Conservation (phyloP, 2,113 vertebrate genomes). For the Paramisgurnus dabryanus region DNA sequence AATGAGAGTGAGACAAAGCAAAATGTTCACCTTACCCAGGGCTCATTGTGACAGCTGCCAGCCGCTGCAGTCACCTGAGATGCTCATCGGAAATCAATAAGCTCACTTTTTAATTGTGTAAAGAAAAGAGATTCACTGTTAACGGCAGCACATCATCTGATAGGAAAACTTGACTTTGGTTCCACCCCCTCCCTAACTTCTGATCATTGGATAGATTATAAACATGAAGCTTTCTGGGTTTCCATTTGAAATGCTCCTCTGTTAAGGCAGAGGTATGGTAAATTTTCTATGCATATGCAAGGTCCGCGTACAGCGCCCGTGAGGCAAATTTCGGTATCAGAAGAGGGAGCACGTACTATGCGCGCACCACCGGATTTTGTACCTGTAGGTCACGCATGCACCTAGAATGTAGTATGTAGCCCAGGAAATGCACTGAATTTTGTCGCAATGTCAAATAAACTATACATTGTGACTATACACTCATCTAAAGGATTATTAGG, state of each 20-base stretch:
- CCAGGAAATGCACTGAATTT: too few species aligned
- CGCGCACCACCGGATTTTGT: too few species aligned
- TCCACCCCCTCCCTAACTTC: slow-evolving; percentile 51
- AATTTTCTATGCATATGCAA: too few species aligned
- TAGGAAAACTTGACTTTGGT: slow-evolving; percentile 74
- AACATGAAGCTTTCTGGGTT: slow-evolving; percentile 61
- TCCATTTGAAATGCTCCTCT: slow-evolving; percentile 58
- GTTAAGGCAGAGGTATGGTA: neutral
- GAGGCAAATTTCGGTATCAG: too few species aligned
- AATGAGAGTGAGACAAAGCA: slow-evolving; percentile 55
- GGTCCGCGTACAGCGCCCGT: too few species aligned
- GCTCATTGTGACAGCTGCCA: slow-evolving; percentile 78
- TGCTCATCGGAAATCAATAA: slow-evolving; percentile 91
- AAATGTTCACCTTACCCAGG: slow-evolving; percentile 85
- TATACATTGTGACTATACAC: too few species aligned
- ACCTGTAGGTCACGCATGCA: too few species aligned
- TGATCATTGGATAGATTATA: slow-evolving; percentile 62
- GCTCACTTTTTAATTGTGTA: slow-evolving; percentile 79
- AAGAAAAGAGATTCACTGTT: slow-evolving; percentile 68
- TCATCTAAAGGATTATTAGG: too few species aligned
- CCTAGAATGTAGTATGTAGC: too few species aligned
- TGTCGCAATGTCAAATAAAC: too few species aligned
- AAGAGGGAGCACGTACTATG: too few species aligned
- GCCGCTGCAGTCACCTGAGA: slow-evolving; percentile 82
- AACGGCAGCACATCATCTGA: slow-evolving; percentile 71